Evolutionary conservation across 2,797 vertebrate species (phyloP).

Genomic region (Cetoscarus ocellatus): DNA sequence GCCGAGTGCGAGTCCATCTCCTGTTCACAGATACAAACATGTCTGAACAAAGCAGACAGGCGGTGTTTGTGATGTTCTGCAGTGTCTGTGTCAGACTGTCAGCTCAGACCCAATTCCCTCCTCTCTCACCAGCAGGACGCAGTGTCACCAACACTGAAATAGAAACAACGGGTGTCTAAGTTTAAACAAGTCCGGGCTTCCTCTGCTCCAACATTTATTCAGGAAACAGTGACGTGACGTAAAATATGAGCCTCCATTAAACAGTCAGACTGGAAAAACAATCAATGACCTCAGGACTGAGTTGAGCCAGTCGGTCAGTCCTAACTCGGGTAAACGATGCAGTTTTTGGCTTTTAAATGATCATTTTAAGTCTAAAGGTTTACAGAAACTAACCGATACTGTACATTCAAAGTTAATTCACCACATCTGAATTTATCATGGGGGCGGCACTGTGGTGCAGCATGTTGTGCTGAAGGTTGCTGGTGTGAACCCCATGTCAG

Average conservation of each 20-base stretch:
- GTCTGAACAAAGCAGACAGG: slow-evolving; percentile 41
- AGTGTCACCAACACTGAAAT: slow-evolving; percentile 10
- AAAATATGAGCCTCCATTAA: slow-evolving; percentile 4
- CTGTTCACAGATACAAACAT: slow-evolving; percentile 22
- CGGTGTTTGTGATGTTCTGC: slow-evolving; percentile 19
- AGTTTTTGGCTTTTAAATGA: no score
- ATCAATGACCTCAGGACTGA: not conserved
- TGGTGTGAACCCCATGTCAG: no score
- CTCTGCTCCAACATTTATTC: slow-evolving; percentile 13
- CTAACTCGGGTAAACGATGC: not conserved
- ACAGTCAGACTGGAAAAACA: not conserved
- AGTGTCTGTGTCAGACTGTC: slow-evolving; percentile 39
- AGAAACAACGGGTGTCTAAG: slow-evolving; percentile 15
- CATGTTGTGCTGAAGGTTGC: no score
- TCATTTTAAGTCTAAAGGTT: no score
- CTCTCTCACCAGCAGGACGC: slow-evolving; percentile 41
- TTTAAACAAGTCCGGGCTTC: slow-evolving; percentile 25
- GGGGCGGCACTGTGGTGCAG: no score
- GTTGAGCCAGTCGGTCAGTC: not conserved
- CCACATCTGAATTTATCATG: no score
- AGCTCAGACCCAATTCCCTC: slow-evolving; percentile 48
- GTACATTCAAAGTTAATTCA: no score
- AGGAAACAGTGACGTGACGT: not conserved
- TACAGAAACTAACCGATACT: no score
- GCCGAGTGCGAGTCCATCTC: slow-evolving; percentile 24